phyloP scores from a whole-genome alignment of 1,140 invertebrate genomes.

The Papilio helenus region DNA sequence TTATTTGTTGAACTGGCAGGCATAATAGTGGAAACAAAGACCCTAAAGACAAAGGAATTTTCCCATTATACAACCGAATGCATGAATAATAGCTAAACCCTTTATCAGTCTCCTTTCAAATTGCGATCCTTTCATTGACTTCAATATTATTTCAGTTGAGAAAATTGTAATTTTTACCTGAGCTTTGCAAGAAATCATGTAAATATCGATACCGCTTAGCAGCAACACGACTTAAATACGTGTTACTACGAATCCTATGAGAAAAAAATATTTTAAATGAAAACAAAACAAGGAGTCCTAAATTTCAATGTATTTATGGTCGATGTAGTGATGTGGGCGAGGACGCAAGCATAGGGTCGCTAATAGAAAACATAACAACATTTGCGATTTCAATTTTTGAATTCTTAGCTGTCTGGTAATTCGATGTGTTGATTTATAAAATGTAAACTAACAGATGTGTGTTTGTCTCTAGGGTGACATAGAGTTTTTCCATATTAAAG shows the following conservation, averaged over 20 bases:
- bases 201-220: too few species aligned
- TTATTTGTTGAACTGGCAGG: neutral
- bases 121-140: neutral
- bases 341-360: constrained; percentile 11
- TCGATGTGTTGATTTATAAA: neutral
- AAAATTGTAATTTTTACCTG: neutral
- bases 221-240: too few species aligned
- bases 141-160: neutral
- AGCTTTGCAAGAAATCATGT: neutral
- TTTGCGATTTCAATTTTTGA: neutral
- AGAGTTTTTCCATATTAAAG: neutral
- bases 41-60: constrained; percentile 3
- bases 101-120: neutral
- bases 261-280: too few species aligned
- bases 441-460: neutral
- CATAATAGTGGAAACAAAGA: constrained; percentile 14
- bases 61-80: neutral
- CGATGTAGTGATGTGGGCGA: neutral
- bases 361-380: constrained; percentile 9
- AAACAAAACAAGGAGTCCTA: neutral
- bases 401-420: neutral
- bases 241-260: too few species aligned
- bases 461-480: neutral
- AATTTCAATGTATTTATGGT: constrained; percentile 14
- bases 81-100: neutral